A percentile compares a stretch with the other conserved stretches of the same genome.
Evolutionary conservation across 2,888 invertebrate species (phyloP).

Genomic region (Agrilus biguttatus): DNA sequence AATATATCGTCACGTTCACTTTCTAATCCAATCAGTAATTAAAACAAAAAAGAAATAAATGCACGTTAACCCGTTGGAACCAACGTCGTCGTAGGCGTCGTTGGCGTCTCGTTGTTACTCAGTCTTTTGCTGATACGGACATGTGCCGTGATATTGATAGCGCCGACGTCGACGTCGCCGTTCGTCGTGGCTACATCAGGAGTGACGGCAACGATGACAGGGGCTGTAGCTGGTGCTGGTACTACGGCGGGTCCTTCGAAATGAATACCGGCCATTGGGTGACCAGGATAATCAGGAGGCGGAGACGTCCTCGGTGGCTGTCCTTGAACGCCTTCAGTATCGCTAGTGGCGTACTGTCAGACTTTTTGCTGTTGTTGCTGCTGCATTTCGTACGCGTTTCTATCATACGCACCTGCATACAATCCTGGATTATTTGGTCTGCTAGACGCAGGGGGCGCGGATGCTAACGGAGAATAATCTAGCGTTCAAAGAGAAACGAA

Average conservation of each 20-base stretch:
- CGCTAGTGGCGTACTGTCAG: conserved; percentile 34
- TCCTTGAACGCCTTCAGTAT: conserved; percentile 13
- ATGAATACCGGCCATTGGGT: conserved; percentile 23
- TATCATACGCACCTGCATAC: conserved; percentile 59
- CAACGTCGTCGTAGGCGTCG: not conserved
- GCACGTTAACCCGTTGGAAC: too few relatives aligned
- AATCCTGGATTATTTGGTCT: conserved; percentile 41
- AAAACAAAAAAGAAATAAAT: not conserved
- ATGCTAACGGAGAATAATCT: conserved; percentile 30
- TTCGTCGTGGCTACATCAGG: conserved; percentile 2
- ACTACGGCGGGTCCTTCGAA: conserved; percentile 16
- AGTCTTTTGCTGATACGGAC: not conserved
- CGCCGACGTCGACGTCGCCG: conserved; percentile 1
- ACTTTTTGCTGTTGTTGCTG: conserved; percentile 51
- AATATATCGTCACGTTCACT: not conserved
- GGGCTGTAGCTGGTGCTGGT: not conserved
- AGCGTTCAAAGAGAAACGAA: not conserved
- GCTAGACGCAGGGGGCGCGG: conserved; percentile 27
- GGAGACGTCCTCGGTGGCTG: conserved; percentile 22
- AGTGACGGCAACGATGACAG: conserved; percentile 1
- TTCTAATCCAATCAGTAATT: not conserved
- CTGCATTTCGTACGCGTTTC: conserved; percentile 59
- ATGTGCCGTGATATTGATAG: not conserved
- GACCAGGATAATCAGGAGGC: conserved; percentile 31
- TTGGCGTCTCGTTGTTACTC: conserved; percentile 3